Percentiles rank a stretch among this genome's conserved stretches.
phyloP scores from a whole-genome alignment of 2,113 vertebrate genomes.

The Blennius ocellaris region DNA sequence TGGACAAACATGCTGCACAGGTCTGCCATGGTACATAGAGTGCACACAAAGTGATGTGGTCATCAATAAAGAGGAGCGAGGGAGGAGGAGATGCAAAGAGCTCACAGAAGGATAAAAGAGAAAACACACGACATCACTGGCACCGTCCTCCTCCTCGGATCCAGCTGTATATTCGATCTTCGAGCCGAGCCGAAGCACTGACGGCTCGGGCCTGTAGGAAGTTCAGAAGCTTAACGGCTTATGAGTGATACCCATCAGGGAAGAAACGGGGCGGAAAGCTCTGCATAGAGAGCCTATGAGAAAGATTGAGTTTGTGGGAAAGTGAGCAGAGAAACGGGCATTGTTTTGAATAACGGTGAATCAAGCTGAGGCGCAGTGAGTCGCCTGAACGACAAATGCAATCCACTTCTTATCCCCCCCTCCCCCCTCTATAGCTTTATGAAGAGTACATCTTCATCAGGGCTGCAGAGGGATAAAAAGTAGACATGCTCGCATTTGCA shows the following conservation, averaged over 20 bases:
- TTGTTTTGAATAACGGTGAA: constrained; percentile 62
- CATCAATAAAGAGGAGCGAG: constrained; percentile 6
- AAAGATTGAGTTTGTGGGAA: constrained; percentile 69
- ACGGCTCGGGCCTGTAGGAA: constrained; percentile 57
- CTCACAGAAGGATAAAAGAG: constrained; percentile 7
- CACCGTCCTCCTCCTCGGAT: constrained; percentile 8
- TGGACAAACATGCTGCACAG: not conserved
- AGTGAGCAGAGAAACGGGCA: constrained; percentile 20
- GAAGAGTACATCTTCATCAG: constrained; percentile 37
- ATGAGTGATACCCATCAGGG: constrained; percentile 69
- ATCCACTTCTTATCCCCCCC: constrained; percentile 61
- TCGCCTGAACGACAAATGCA: constrained; percentile 55
- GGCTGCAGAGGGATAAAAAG: constrained; percentile 14
- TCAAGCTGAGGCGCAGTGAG: constrained; percentile 47
- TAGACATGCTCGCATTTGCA: constrained; percentile 61
- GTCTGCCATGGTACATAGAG: not conserved
- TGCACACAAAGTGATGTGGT: constrained; percentile 24
- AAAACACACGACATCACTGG: constrained; percentile 16
- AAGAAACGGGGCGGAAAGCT: constrained; percentile 64
- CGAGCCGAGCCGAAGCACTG: constrained; percentile 35
- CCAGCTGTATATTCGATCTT: constrained; percentile 36
- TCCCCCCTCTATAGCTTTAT: constrained; percentile 13
- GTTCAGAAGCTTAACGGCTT: constrained; percentile 65
- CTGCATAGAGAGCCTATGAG: constrained; percentile 36
- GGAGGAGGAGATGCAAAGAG: constrained; percentile 17